Evolutionary conservation across 2,797 vertebrate species (phyloP), one percentile per base, ranked within the genome.

Genomic region (Pelobates cultripes): DNA sequence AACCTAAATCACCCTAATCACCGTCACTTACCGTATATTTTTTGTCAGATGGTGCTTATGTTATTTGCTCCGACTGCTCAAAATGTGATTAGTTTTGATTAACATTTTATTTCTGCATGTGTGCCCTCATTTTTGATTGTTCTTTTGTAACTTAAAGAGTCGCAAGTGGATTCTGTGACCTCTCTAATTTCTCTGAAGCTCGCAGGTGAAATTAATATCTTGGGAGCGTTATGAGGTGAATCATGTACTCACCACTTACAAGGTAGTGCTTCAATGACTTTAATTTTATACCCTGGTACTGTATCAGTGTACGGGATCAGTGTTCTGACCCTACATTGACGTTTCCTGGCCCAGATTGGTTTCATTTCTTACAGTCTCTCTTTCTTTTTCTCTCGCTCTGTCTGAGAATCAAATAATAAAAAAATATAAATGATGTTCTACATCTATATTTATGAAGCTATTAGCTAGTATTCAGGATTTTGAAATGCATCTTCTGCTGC

Each of bases 61-160:
- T 57, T 57, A 78, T 79, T 71, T 75, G n/a, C 53, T 71, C 77
- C 75, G 67, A 61, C 43, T 75, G 70, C 43, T 66, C 77, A 28
- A 75, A 79, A 79, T 79, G 40, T 84, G 67, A 84, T 75, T 84
- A 66, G 72, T 66, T 71, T 79, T 83, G 64, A 84, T 79, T 79
- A 84, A 84, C 77, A 79, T 84, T 79, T 76, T 71, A 64, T 53
- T 43, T 28, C 53, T 12, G 53, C 43, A 64, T 57, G 41, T 28
- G 45, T 45, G 77, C 43, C 69, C 77, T 84, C 82, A 55, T 75
- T 83, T 79, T 17, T 12, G 67, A 79, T 66, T 75, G 73, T 79
- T 79, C 77, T 71, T 79, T 79, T 75, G 64, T 40, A 75, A 76
- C 67, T 47, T 41, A 41, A 80, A 67, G 66, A 66, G 66, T 84